These are phyloP conservation scores for Lasioglossum morio DNA, from an alignment of 2,888 invertebrate species.

Conservation along the genomic window DNA sequence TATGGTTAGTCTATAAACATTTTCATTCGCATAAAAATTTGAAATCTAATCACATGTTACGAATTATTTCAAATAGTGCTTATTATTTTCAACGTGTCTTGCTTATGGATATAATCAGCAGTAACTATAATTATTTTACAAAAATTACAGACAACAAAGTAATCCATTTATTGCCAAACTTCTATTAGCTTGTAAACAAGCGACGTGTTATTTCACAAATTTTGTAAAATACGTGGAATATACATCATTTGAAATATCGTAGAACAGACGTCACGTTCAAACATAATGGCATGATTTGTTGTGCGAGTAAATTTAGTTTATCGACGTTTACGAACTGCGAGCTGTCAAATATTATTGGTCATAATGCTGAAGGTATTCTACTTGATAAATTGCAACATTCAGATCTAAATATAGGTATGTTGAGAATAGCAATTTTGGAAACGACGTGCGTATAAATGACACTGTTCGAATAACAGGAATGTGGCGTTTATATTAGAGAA, in stretches of 20 bases:
- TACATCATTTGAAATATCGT: not conserved
- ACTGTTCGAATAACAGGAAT: not conserved
- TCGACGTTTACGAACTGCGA: not conserved
- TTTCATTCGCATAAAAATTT: no score
- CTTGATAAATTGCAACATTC: not conserved
- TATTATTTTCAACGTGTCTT: no score
- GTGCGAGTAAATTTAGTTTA: not conserved
- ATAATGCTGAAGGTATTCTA: not conserved
- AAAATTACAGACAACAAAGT: no score
- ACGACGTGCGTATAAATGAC: not conserved
- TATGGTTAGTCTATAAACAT: no score
- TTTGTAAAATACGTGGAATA: no score
- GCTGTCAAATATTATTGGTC: not conserved
- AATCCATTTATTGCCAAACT: no score
- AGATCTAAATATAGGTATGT: not conserved
- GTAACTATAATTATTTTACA: no score
- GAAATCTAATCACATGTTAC: no score
- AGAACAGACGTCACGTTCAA: not conserved
- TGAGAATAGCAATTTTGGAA: not conserved
- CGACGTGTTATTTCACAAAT: no score
- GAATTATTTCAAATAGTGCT: no score
- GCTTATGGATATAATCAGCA: no score
- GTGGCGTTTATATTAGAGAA: not conserved
- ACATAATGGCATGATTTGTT: not conserved
- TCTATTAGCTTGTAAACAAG: no score